Percentiles rank a stretch among this genome's conserved stretches.
These are phyloP conservation scores for Amblyornis subalaris DNA, from an alignment of 2,113 vertebrate genomes.

Conservation along the genomic window DNA sequence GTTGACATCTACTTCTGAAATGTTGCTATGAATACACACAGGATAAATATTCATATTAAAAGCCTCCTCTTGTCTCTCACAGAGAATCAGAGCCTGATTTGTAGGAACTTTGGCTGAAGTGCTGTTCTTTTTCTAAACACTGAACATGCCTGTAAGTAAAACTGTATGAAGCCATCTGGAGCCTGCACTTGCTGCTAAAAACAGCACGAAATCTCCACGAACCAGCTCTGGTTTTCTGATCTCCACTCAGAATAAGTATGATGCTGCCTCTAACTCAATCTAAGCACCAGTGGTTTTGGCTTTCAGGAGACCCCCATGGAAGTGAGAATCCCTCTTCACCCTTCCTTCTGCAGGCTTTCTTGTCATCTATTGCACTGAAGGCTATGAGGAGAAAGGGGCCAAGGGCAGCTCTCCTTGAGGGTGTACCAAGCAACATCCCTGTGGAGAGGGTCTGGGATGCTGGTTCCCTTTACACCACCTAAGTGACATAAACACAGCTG, in stretches of 20 bases:
- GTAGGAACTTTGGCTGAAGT: not conserved
- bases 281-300: not conserved
- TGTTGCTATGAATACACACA: not conserved
- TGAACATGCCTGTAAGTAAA: not conserved
- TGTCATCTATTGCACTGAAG: not conserved
- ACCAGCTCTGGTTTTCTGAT: not conserved
- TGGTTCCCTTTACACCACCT: not conserved
- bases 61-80: not conserved
- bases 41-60: not conserved
- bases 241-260: not conserved
- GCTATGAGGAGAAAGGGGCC: not conserved
- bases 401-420: not conserved
- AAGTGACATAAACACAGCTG: not conserved
- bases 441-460: rapidly evolving
- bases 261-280: not conserved
- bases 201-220: not conserved
- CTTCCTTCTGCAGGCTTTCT: not conserved
- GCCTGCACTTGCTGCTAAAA: not conserved
- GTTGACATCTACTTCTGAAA: not conserved
- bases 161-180: not conserved
- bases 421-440: not conserved
- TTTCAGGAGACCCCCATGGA: not conserved
- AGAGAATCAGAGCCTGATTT: not conserved
- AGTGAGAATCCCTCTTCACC: not conserved
- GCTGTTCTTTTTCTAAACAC: not conserved